Evolutionary conservation across 2,888 invertebrate species (phyloP).

Genomic region (Drosophila meridionalis): DNA sequence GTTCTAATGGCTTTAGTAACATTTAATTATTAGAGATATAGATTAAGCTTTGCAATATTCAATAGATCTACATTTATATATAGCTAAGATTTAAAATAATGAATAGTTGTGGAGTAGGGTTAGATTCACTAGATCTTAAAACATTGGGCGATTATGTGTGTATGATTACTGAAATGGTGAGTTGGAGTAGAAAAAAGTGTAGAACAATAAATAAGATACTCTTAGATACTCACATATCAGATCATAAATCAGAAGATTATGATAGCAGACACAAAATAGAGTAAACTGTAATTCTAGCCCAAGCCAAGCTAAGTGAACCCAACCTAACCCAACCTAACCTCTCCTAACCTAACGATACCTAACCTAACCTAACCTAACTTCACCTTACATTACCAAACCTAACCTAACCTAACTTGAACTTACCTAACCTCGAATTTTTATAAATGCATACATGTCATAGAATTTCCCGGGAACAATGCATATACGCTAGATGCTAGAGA

Average conservation of each 20-base stretch:
- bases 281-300: too few species aligned
- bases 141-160: too few species aligned
- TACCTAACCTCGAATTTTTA: not conserved
- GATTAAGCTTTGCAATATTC: not conserved
- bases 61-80: not conserved
- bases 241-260: too few species aligned
- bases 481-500: not conserved
- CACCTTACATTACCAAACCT: not conserved
- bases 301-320: not conserved
- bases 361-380: not conserved
- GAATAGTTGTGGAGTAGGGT: too few species aligned
- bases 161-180: too few species aligned
- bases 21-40: not conserved
- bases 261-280: too few species aligned
- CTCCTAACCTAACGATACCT: not conserved
- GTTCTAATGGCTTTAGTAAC: not conserved
- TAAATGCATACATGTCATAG: not conserved
- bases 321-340: not conserved
- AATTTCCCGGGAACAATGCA: not conserved
- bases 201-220: too few species aligned
- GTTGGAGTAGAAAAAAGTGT: too few species aligned
- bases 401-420: slow-evolving; percentile 3
- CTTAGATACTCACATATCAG: too few species aligned
- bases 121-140: too few species aligned
- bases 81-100: too few species aligned